Base-by-base conservation (phyloP, 1,140 invertebrate species). In the Achatina immaculata region DNA sequence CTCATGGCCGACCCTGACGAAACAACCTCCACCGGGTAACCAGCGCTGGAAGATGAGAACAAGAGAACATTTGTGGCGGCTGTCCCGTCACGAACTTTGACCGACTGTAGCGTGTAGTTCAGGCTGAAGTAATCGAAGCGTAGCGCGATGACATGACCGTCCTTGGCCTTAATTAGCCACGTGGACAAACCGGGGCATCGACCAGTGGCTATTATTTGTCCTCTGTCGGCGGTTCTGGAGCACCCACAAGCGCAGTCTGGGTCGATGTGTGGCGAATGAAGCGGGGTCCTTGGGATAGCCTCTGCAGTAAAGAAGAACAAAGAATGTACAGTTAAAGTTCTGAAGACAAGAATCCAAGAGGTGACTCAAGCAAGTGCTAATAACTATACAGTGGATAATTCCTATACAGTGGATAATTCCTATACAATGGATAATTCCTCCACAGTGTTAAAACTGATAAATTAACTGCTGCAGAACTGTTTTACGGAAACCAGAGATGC, bases 201-300 rank as follows among this genome's bases (percentile, higher is more conserved):
- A 1, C 87, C 88, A 42, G 84, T 88, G 2, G 85, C 88, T 24
- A 86, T 85, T 45, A 89, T 87, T 72, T 86, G 75, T 14, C 87
- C 88, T 55, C 72, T 69, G 6, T 68, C 62, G 16, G 72, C 68
- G 14, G 66, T 80, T 40, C 82, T 72, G 0, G 75, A 73, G 77
- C 88, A 88, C 24, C 88, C 87, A 78, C 88, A 89, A 0, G 82
- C 73, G 75, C 88, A 89, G n/a, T 36, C 69, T 24, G 78, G 74
- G 55, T 86, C 78, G 3, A 86, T 42, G 0, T 75, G 66, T 0
- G 83, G 82, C 3, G 84, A 73, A 38, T 86, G 83, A 14, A 89
- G 82, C 28, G 87, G 87, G 0, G 86, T 88, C 21, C 84, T 31
- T 40, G 86, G 88, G 31, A 88, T 80, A 0, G 78, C 34, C 48